Conservation (phyloP, 2,113 vertebrate genomes). For the Strix aluco region DNA sequence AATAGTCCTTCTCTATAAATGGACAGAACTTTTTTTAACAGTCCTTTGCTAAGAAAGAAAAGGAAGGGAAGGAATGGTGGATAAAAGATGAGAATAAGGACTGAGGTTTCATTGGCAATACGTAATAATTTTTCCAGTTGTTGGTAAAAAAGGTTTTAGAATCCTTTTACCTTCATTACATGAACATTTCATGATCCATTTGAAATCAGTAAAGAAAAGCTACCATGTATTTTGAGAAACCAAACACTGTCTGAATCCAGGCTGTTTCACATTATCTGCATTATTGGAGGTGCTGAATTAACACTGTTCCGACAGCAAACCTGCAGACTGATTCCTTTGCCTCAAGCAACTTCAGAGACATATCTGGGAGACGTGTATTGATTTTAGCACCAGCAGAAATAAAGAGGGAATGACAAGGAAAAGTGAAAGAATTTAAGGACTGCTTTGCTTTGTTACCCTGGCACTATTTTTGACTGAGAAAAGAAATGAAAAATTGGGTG, state of each 20-base stretch:
- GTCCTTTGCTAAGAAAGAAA: background rate
- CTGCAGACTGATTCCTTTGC: background rate
- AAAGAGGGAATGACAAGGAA: background rate
- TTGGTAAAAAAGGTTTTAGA: background rate
- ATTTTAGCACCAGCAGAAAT: background rate
- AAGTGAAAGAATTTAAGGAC: background rate
- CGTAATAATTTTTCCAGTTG: background rate
- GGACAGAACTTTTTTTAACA: background rate
- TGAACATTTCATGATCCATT: background rate
- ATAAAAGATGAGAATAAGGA: background rate
- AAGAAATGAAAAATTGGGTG: background rate
- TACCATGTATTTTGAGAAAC: background rate
- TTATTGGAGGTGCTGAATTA: conserved; percentile 38
- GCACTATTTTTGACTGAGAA: background rate
- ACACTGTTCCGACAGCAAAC: conserved; percentile 15
- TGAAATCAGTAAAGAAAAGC: background rate
- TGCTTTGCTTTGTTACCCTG: background rate
- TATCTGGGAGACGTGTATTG: background rate
- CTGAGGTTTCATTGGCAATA: background rate
- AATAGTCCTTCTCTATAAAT: background rate
- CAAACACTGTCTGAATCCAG: background rate
- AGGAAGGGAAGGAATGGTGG: background rate
- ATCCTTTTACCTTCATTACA: background rate
- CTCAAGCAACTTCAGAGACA: background rate
- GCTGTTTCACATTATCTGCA: background rate